Evolutionary conservation across 2,113 vertebrate species (phyloP).

Genomic region (Procavia capensis): DNA sequence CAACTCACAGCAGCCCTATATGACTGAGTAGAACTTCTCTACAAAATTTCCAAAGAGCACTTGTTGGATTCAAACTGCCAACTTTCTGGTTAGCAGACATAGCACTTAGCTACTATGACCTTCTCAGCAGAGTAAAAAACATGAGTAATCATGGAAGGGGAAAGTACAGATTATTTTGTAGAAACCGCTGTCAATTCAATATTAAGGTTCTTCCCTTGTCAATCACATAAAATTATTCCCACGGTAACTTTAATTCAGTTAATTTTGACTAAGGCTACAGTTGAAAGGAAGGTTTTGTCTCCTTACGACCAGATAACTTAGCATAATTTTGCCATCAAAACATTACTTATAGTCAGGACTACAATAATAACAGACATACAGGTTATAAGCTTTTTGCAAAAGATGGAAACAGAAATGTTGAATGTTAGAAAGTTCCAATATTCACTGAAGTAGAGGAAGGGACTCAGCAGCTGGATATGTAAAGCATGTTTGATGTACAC

Average conservation of each 20-base stretch:
- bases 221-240: neutral
- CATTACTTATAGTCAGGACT: neutral
- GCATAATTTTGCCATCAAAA: neutral
- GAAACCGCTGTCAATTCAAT: neutral
- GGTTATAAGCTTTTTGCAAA: neutral
- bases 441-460: neutral
- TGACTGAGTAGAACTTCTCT: no score
- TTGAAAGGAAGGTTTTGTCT: neutral
- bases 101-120: no score
- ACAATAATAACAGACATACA: neutral
- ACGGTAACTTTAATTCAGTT: neutral
- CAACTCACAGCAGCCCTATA: no score
- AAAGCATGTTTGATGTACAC: neutral
- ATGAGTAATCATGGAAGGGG: neutral
- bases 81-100: no score
- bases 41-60: no score
- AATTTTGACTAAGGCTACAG: neutral
- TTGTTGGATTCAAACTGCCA: no score
- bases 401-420: neutral
- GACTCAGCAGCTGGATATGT: neutral
- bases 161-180: neutral
- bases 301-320: neutral
- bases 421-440: neutral
- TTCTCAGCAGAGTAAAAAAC: neutral
- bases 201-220: neutral